Percentiles rank a stretch among this genome's conserved stretches.
These are phyloP conservation scores for Chaitophorus viminalis DNA, from an alignment of 2,888 invertebrate species.

Conservation along the genomic window DNA sequence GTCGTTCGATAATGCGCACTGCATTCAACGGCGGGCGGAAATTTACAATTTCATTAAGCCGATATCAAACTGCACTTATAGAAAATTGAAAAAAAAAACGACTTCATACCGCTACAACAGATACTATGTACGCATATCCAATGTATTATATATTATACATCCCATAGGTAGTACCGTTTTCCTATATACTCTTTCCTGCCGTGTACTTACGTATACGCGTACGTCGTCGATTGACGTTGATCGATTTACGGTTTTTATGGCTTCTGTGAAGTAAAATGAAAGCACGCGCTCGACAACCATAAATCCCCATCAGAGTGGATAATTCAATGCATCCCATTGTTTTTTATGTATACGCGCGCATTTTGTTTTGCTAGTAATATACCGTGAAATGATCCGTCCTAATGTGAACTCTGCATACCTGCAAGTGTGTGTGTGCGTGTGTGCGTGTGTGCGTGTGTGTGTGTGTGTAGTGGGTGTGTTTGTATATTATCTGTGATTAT, in stretches of 20 bases:
- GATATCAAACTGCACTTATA: no score
- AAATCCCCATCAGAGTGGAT: constrained; percentile 32
- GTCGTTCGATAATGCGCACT: no score
- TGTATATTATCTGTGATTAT: constrained; percentile 4
- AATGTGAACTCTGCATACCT: neutral
- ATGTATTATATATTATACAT: no score
- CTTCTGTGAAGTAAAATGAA: constrained; percentile 24
- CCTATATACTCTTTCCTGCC: neutral
- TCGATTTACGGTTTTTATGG: constrained; percentile 48
- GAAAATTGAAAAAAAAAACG: no score
- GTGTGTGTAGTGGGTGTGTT: neutral
- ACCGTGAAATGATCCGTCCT: constrained; percentile 25
- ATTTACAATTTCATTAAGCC: no score
- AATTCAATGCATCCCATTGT: constrained; percentile 42
- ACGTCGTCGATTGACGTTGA: constrained; percentile 37
- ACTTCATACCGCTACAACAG: no score
- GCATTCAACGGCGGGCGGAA: no score
- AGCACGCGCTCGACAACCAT: constrained; percentile 18
- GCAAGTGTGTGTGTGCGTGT: neutral
- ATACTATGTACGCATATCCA: no score
- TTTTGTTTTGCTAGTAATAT: constrained; percentile 13
- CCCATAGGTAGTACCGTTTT: no score
- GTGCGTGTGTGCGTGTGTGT: neutral
- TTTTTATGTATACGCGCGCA: neutral
- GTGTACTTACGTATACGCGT: neutral